phyloP scores from a whole-genome alignment of 2,888 invertebrate genomes.

The Eurois occulta region DNA sequence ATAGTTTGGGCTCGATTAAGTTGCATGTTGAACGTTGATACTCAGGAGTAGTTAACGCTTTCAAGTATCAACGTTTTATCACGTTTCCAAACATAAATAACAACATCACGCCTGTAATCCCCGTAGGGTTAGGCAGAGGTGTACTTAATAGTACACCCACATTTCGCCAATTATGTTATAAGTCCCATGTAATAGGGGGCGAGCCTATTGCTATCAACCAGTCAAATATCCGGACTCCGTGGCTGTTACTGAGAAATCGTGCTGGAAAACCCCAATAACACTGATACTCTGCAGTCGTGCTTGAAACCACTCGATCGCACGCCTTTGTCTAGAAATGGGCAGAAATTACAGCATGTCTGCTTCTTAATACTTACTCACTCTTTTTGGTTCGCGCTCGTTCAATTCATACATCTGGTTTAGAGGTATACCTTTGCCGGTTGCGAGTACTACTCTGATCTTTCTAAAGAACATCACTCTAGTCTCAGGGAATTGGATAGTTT shows the following conservation, averaged over 20 bases:
- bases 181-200: too few species aligned
- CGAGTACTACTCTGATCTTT: neutral
- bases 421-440: neutral
- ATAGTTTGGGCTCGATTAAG: conserved; percentile 30
- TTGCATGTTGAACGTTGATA: conserved; percentile 6
- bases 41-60: conserved; percentile 1
- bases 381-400: neutral
- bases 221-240: too few species aligned
- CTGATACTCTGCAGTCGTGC: too few species aligned
- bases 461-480: neutral
- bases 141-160: too few species aligned
- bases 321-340: neutral
- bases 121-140: too few species aligned
- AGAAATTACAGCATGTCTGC: neutral
- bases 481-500: conserved; percentile 7
- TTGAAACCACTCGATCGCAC: neutral
- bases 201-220: too few species aligned
- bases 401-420: neutral
- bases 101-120: too few species aligned
- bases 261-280: too few species aligned
- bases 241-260: too few species aligned
- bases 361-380: neutral
- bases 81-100: neutral
- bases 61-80: neutral
- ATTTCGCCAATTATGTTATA: too few species aligned